Base-by-base conservation (phyloP, 2,797 vertebrate species). In the Malurus splendens region DNA sequence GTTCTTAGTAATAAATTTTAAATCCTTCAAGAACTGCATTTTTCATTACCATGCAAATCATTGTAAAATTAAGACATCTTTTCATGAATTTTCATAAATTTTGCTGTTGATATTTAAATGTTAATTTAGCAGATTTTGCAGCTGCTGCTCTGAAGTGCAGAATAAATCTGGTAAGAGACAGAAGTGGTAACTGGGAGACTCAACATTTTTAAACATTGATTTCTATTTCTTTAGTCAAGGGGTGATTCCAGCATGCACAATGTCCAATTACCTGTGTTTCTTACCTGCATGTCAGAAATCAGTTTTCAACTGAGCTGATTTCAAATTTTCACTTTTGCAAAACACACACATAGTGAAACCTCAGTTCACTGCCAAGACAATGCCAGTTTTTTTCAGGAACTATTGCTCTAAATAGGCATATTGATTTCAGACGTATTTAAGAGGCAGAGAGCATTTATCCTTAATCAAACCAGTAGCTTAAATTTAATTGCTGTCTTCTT, bases 361-460 rank as follows among this genome's bases (percentile, higher is more conserved):
- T 81, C 9, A 3, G 36, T 71, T 45, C 41, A 60, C 28, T 0
- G 6, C 18, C 60, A 65, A 61, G 64, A 60, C 2, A 13, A 76
- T 54, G 9, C 14, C n/a, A 30, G 50, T 3, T 25, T 86, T 95
- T 80, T 86, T 59, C 62, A 77, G 45, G 65, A 87, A 7, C 56
- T 67, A n/a, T 72, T 14, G 1, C 18, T 80, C 30, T 93, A 78
- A 89, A 89, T 44, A 95, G 92, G 72, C 28, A 28, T 94, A 96
- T 97, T 95, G 96, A 97, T 96, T 95, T 94, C 47, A 86, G 90
- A 93, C 50, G 42, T 82, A 93, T 96, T 95, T 93, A 72, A 89
- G 73, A 92, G 65, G 48, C 72, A 80, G 38, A 89, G 47, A 94
- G 33, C 65, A 93, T 91, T 96, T 94, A 93, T 71, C 65, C 66